Percentiles rank a stretch among this genome's conserved stretches.
Conservation (phyloP, 2,888 invertebrate species). For the Dascillus cervinus region DNA sequence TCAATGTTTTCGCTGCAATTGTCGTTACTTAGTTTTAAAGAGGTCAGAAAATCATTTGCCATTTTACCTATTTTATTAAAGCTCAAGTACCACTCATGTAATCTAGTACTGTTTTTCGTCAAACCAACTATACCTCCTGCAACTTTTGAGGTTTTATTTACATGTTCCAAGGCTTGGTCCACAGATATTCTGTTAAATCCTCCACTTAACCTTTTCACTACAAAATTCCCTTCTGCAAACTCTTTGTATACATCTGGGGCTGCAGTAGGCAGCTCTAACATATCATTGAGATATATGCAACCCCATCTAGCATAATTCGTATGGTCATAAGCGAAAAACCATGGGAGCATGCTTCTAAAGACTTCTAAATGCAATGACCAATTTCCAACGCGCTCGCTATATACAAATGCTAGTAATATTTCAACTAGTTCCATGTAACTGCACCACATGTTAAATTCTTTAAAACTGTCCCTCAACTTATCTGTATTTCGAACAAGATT, state of each 20-base stretch:
- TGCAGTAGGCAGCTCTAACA: constrained; percentile 1
- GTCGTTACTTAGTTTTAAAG: background rate
- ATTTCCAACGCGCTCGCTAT: constrained; percentile 10
- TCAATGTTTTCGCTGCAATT: constrained; percentile 11
- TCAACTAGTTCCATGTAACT: too few species aligned
- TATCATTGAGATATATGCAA: constrained; percentile 4
- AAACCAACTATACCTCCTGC: constrained; percentile 6
- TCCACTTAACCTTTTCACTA: constrained; percentile 1
- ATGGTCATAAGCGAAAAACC: constrained; percentile 11
- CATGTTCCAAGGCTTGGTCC: constrained; percentile 14
- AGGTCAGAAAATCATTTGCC: constrained; percentile 5
- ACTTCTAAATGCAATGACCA: constrained; percentile 12
- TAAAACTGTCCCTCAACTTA: too few species aligned
- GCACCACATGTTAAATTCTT: too few species aligned
- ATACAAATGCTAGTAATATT: constrained; percentile 12
- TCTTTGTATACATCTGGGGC: constrained; percentile 3
- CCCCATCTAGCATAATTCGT: constrained; percentile 6
- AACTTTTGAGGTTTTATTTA: constrained; percentile 7
- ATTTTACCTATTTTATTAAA: constrained; percentile 11
- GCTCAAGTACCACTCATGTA: constrained; percentile 16
- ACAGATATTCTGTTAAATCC: constrained; percentile 11
- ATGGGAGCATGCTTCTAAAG: constrained; percentile 14
- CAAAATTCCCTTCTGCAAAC: constrained; percentile 4
- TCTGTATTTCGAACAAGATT: too few species aligned
- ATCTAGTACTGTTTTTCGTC: constrained; percentile 14